A percentile compares a stretch with the other conserved stretches of the same genome.
These are phyloP conservation scores for Monodelphis domestica DNA, from an alignment of 2,797 vertebrate species.

Conservation along the genomic window DNA sequence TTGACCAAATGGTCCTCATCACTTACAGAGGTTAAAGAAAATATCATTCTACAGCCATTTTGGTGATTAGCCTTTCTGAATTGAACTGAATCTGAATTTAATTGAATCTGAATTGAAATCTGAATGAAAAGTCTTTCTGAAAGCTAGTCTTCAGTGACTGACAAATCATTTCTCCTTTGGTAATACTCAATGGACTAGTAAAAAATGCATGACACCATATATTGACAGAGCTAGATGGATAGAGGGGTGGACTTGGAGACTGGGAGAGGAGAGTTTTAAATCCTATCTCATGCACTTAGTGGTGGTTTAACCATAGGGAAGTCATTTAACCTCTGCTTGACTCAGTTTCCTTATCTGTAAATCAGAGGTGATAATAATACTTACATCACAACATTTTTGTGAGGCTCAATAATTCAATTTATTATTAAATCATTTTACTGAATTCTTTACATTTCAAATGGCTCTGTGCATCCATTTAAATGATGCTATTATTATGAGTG, in stretches of 20 bases:
- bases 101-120: too few species aligned
- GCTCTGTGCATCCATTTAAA: not conserved
- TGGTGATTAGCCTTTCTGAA: not conserved
- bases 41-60: not conserved
- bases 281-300: not conserved
- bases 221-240: not conserved
- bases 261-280: not conserved
- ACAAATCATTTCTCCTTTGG: not conserved
- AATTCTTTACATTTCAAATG: not conserved
- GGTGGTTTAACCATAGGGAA: not conserved
- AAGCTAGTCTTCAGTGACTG: not conserved
- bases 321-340: not conserved
- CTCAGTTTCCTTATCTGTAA: not conserved
- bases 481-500: too few species aligned
- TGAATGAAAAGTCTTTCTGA: too few species aligned
- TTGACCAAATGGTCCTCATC: not conserved
- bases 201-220: not conserved
- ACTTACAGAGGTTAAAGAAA: not conserved
- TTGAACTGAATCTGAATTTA: too few species aligned
- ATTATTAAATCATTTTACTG: not conserved
- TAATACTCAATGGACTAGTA: not conserved
- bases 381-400: not conserved
- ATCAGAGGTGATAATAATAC: not conserved
- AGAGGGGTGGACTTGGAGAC: not conserved
- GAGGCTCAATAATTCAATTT: too few species aligned